Base-by-base conservation (phyloP, 30 jellyfish, hydroid and myxozoan species). In the Aurelia aurita complex sp. Pacific region DNA sequence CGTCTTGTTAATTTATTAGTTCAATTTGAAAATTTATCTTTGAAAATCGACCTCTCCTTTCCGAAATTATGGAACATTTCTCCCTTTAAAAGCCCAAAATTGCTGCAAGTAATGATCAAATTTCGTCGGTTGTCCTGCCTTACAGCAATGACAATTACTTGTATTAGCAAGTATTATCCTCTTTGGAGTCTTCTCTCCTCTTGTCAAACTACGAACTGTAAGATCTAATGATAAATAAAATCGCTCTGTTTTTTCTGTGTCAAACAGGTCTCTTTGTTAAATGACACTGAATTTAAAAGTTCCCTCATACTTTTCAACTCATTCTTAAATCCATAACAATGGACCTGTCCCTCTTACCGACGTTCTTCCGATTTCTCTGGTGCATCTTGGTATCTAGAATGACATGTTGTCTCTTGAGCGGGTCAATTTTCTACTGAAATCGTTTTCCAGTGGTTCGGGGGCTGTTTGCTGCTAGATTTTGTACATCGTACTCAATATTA, bases 301-400 rank as follows among this genome's bases (percentile, higher is more conserved):
- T 79, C 72, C 89, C 65, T 79, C 81, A 63, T 65, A 64, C 81
- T 63, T 79, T 79, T 64, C 89, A 79, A 64, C 89, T 79, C 43
- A 72, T 52, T 36, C 81, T 63, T 79, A 52, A 79, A 79, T 75
- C 85, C 76, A 75, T 52, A 75, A 52, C 85, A 75, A 52, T 34
- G 74, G 85, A 7, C 85, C 85, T 75, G 74, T 52, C 85, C 85
- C 50, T 43, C 73, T 34, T 8, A 52, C 70, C 19, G 85, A 75
- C 32, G 76, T 75, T 53, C 76, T 43, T 75, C 85, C 85, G 53
- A 75, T 75, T 75, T 52, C 59, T 75, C 85, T 52, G 76, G 76
- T 43, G 29, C 29, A 23, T 23, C 29, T 23, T 23, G 29, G 29
- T 23, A 23, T 23, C 29, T 23, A 23, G 29, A 75, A 53, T 75